These are phyloP conservation scores for Thecocarcelia acutangulata DNA, from an alignment of 2,888 invertebrate species.

Conservation along the genomic window DNA sequence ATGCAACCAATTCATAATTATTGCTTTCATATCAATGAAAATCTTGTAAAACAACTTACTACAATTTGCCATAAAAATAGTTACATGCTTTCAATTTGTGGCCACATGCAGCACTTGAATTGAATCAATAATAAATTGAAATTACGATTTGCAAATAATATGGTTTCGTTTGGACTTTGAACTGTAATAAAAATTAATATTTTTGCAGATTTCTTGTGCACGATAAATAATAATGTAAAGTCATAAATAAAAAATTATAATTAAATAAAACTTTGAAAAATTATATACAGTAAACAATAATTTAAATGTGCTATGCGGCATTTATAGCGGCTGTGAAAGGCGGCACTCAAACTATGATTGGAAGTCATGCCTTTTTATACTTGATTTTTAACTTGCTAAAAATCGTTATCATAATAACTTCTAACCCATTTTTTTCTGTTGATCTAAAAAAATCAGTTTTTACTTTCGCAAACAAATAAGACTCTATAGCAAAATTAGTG, in stretches of 20 bases:
- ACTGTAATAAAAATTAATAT: neutral
- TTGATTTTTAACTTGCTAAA: too few relatives aligned
- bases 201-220: slow-evolving; percentile 3
- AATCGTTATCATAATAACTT: too few relatives aligned
- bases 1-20: slow-evolving; percentile 31
- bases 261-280: too few relatives aligned
- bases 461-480: too few relatives aligned
- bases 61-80: slow-evolving; percentile 22
- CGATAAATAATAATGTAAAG: neutral
- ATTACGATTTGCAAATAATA: slow-evolving; percentile 21
- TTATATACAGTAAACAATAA: too few relatives aligned
- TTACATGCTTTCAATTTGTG: slow-evolving; percentile 7
- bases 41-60: slow-evolving; percentile 42
- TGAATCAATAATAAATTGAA: slow-evolving; percentile 12
- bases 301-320: too few relatives aligned
- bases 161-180: slow-evolving; percentile 19
- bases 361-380: too few relatives aligned
- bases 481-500: too few relatives aligned
- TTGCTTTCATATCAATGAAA: slow-evolving; percentile 47
- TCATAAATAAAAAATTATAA: neutral
- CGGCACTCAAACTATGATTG: too few relatives aligned
- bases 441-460: too few relatives aligned
- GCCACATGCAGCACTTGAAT: slow-evolving; percentile 27
- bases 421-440: too few relatives aligned
- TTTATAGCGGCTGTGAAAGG: too few relatives aligned